Evolutionary conservation across 2,797 vertebrate species (phyloP).

Genomic region (Buceros bicornis): DNA sequence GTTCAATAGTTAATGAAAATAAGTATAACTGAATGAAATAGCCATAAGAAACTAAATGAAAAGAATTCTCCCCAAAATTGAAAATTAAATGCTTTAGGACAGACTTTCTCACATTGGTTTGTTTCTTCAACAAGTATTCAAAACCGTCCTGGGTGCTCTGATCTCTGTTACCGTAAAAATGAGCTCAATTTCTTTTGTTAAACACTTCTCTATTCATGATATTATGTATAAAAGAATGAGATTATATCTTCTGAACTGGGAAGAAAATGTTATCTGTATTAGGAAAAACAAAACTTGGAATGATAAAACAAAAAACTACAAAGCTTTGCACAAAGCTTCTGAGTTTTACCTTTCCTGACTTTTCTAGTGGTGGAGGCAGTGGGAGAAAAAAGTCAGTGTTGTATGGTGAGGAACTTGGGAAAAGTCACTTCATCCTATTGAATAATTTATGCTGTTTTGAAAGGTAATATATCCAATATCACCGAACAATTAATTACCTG

Average conservation of each 20-base stretch:
- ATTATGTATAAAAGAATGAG: neutral
- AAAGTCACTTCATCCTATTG: neutral
- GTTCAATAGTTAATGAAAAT: neutral
- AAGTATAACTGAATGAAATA: neutral
- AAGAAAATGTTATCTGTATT: neutral
- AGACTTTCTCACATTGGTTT: neutral
- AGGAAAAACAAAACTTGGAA: neutral
- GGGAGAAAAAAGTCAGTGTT: no score
- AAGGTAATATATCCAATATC: neutral
- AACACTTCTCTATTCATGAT: neutral
- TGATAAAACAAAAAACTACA: neutral
- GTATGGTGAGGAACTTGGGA: neutral
- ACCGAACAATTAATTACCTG: neutral
- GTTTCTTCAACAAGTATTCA: neutral
- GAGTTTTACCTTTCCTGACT: neutral
- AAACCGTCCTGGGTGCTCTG: neutral
- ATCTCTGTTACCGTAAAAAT: neutral
- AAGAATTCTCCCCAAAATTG: neutral
- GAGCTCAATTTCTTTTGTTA: neutral
- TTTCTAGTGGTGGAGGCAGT: fast-evolving
- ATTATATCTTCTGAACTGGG: neutral
- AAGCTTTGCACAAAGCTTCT: neutral
- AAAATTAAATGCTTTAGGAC: neutral
- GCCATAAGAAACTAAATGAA: neutral
- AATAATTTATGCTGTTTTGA: neutral